These are phyloP conservation scores for Coelopa frigida DNA, from an alignment of 1,140 invertebrate species.

Conservation along the genomic window DNA sequence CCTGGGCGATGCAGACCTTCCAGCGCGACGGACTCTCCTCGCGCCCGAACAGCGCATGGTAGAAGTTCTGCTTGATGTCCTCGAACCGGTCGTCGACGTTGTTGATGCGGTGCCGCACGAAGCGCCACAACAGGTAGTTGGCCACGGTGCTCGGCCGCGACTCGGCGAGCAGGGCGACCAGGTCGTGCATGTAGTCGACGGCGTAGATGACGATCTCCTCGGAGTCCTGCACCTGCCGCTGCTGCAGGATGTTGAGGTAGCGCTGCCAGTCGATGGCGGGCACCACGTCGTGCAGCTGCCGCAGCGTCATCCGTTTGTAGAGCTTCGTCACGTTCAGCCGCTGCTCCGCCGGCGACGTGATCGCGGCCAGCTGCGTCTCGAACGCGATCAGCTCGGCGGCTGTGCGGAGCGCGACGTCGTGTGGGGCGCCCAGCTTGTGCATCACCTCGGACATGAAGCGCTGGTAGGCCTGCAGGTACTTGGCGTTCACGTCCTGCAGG, in stretches of 20 bases:
- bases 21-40: slow-evolving; percentile 87
- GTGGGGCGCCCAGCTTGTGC: slow-evolving; percentile 58
- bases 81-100: slow-evolving; percentile 77
- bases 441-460: slow-evolving; percentile 66
- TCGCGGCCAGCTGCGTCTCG: slow-evolving; percentile 63
- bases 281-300: slow-evolving; percentile 58
- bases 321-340: slow-evolving; percentile 63
- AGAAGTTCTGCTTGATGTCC: slow-evolving; percentile 61
- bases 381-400: slow-evolving; percentile 73
- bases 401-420: slow-evolving; percentile 52
- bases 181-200: slow-evolving; percentile 46
- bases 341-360: slow-evolving; percentile 61
- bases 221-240: slow-evolving; percentile 56
- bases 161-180: slow-evolving; percentile 44
- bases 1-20: slow-evolving; percentile 79
- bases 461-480: slow-evolving; percentile 72
- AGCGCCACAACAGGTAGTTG: slow-evolving; percentile 77
- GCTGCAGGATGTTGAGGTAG: slow-evolving; percentile 68
- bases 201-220: slow-evolving; percentile 46
- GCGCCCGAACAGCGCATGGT: slow-evolving; percentile 58
- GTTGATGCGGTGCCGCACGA: slow-evolving; percentile 76
- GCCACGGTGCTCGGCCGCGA: slow-evolving; percentile 49
- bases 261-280: slow-evolving; percentile 71
- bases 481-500: slow-evolving; percentile 58
- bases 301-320: slow-evolving; percentile 70